Conservation (phyloP, 2,888 invertebrate species). For the Andrena marginata region DNA sequence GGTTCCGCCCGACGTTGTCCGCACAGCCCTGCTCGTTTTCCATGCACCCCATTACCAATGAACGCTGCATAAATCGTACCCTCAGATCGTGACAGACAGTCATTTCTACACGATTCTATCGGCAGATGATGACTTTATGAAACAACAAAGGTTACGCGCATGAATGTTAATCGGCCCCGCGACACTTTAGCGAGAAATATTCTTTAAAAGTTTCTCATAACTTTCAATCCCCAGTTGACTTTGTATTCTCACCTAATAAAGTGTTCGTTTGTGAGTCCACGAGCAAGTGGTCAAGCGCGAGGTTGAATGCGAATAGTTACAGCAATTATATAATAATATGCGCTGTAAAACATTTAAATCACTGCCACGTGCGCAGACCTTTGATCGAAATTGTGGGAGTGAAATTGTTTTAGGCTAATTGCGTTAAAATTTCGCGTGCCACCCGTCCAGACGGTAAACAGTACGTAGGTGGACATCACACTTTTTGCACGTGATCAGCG, state of each 20-base stretch:
- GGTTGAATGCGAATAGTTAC: too few relatives aligned
- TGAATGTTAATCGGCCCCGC: background rate
- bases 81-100: background rate
- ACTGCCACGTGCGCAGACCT: background rate
- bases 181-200: background rate
- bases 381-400: background rate
- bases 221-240: too few relatives aligned
- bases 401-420: background rate
- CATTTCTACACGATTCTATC: background rate
- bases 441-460: background rate
- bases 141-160: constrained; percentile 3
- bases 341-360: background rate
- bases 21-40: background rate
- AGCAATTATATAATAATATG: background rate
- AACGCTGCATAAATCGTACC: background rate
- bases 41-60: background rate
- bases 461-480: background rate
- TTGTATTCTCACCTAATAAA: too few relatives aligned
- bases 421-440: background rate
- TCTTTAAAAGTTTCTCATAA: too few relatives aligned
- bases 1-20: background rate
- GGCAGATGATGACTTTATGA: background rate
- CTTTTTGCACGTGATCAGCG: background rate
- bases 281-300: too few relatives aligned
- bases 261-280: too few relatives aligned